A percentile compares a stretch with the other conserved stretches of the same genome.
Evolutionary conservation across 2,888 invertebrate genomes (phyloP).

Genomic region (Phorcus lineatus): DNA sequence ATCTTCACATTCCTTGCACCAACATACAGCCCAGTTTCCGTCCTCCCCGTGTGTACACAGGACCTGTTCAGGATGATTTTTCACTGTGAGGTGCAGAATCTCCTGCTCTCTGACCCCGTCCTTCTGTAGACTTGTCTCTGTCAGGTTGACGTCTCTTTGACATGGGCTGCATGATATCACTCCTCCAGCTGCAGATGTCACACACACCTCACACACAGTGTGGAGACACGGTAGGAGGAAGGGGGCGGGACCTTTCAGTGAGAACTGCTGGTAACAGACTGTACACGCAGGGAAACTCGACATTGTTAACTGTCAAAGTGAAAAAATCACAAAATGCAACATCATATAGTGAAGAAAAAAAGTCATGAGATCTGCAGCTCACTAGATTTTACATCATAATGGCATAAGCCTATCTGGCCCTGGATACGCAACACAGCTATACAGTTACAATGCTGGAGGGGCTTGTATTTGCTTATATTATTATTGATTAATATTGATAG

Average conservation of each 20-base stretch:
- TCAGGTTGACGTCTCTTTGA: neutral
- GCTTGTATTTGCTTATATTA: no score
- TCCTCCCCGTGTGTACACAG: neutral
- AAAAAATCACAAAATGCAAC: no score
- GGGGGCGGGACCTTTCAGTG: neutral
- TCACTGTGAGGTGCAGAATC: neutral
- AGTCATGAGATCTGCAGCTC: no score
- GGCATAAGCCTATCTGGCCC: no score
- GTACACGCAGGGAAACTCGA: neutral
- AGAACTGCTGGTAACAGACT: neutral
- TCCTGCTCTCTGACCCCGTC: neutral
- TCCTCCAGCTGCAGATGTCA: neutral
- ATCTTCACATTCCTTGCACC: neutral
- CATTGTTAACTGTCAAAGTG: no score
- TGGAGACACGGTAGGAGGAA: neutral
- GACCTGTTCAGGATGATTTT: neutral
- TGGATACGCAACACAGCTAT: no score
- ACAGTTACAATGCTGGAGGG: no score
- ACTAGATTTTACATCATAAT: no score
- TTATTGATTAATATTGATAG: no score
- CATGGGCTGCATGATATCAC: neutral
- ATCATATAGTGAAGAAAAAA: no score
- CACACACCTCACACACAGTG: neutral
- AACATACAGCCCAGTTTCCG: neutral
- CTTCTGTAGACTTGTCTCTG: neutral